Percentiles rank a stretch among this genome's conserved stretches.
phyloP scores from a whole-genome alignment of 2,797 vertebrate species.

The Pseudomugil gertrudae region DNA sequence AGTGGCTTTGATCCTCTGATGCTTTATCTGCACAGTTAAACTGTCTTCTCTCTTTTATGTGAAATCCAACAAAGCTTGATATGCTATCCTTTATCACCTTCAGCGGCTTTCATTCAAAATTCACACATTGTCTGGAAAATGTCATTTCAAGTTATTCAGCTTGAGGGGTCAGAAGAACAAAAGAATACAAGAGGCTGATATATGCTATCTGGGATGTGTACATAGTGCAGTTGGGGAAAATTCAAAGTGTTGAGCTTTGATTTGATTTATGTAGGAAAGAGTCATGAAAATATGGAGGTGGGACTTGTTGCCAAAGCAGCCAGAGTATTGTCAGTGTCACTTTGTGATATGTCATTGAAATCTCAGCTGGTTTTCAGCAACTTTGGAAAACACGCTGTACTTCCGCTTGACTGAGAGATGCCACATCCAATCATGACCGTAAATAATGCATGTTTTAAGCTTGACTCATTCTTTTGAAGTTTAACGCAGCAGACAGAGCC shows the following conservation, averaged over 20 bases:
- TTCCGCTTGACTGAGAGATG: slow-evolving; percentile 57
- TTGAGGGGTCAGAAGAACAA: slow-evolving; percentile 26
- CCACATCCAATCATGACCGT: slow-evolving; percentile 63
- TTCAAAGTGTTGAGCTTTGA: slow-evolving; percentile 23
- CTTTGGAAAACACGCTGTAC: slow-evolving; percentile 43
- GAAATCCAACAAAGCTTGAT: slow-evolving; percentile 52
- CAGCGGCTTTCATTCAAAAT: slow-evolving; percentile 58
- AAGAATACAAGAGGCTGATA: slow-evolving; percentile 15
- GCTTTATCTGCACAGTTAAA: slow-evolving; percentile 57
- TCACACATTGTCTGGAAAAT: slow-evolving; percentile 43
- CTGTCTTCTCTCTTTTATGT: slow-evolving; percentile 47
- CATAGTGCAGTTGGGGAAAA: slow-evolving; percentile 23
- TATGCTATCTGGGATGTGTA: slow-evolving; percentile 7
- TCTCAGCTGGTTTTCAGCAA: slow-evolving; percentile 62
- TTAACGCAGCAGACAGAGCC: slow-evolving; percentile 50
- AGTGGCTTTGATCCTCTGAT: slow-evolving; percentile 65
- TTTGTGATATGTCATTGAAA: slow-evolving; percentile 59
- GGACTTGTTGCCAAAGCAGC: slow-evolving; percentile 41
- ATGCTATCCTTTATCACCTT: slow-evolving; percentile 49
- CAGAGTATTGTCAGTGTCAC: slow-evolving; percentile 56
- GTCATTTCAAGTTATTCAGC: slow-evolving; percentile 25
- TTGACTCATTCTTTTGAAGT: slow-evolving; percentile 61
- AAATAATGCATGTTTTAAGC: slow-evolving; percentile 68
- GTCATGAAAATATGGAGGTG: slow-evolving; percentile 8
- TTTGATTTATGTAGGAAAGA: slow-evolving; percentile 34